These are phyloP conservation scores for Eubasilissa splendida DNA, from an alignment of 2,888 invertebrate species.

Conservation along the genomic window DNA sequence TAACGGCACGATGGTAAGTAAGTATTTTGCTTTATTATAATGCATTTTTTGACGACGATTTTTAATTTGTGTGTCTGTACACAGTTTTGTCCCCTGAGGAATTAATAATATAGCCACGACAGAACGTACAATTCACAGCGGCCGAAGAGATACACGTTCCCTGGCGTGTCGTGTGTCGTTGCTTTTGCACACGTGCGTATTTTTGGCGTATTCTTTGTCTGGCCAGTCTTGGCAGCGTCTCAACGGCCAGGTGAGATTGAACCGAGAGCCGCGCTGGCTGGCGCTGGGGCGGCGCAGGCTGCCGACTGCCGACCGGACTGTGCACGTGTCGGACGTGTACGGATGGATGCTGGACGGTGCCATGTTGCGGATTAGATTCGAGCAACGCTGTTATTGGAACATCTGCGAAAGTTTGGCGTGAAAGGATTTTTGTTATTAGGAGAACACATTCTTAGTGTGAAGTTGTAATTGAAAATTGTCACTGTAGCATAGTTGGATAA, in stretches of 20 bases:
- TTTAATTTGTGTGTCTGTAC: no score
- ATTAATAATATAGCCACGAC: no score
- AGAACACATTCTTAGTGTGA: no score
- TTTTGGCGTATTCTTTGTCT: slow-evolving; percentile 56
- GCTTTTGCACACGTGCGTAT: slow-evolving; percentile 49
- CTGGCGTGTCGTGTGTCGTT: not conserved
- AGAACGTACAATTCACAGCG: not conserved
- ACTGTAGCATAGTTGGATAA: no score
- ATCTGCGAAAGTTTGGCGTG: not conserved
- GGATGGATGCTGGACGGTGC: no score
- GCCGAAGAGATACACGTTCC: not conserved
- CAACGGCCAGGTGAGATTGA: slow-evolving; percentile 53
- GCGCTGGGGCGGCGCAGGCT: not conserved
- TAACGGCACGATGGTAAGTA: no score
- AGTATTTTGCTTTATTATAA: no score
- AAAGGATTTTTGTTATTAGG: no score
- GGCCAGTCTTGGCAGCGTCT: slow-evolving; percentile 44
- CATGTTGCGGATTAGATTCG: not conserved
- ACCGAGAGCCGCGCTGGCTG: slow-evolving; percentile 10
- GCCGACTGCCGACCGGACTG: not conserved
- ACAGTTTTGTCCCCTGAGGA: no score
- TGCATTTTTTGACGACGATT: no score
- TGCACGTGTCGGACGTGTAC: no score
- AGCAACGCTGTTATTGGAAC: slow-evolving; percentile 13
- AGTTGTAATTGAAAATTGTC: no score